Evolutionary conservation across 1,140 invertebrate genomes (phyloP).

Genomic region (Drosophila novamexicana): DNA sequence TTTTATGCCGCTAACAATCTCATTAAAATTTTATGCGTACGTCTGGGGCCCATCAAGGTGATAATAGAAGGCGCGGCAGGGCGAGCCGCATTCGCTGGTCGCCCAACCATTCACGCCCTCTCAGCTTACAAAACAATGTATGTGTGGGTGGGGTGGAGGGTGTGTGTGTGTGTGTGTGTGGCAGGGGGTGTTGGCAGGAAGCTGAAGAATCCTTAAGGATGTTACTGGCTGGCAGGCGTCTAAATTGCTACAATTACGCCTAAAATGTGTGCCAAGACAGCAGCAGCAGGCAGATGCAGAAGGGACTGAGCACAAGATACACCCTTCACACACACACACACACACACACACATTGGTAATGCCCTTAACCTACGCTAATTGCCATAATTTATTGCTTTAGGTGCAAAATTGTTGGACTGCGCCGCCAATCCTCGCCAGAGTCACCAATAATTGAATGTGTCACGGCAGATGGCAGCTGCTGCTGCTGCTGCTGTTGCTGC

Average conservation of each 20-base stretch:
- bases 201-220: conserved; percentile 26
- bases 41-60: conserved; percentile 59
- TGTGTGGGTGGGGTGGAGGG: neutral
- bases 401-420: conserved; percentile 34
- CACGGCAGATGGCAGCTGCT: conserved; percentile 25
- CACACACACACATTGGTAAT: conserved; percentile 1
- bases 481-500: conserved; percentile 17
- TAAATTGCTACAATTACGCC: conserved; percentile 82
- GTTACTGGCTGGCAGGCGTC: conserved; percentile 48
- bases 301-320: conserved; percentile 23
- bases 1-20: conserved; percentile 81
- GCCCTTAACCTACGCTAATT: conserved; percentile 61
- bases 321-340: conserved; percentile 6
- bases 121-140: conserved; percentile 18
- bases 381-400: conserved; percentile 73
- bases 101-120: neutral
- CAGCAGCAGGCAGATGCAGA: neutral
- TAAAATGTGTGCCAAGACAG: conserved; percentile 74
- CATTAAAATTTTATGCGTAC: conserved; percentile 82
- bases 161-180: neutral
- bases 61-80: conserved; percentile 43
- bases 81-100: neutral
- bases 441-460: conserved; percentile 58
- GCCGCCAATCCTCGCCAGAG: conserved; percentile 17
- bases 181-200: conserved; percentile 4